These are phyloP conservation scores for Drosophila prolongata DNA, from an alignment of 2,888 invertebrate genomes.

Conservation along the genomic window DNA sequence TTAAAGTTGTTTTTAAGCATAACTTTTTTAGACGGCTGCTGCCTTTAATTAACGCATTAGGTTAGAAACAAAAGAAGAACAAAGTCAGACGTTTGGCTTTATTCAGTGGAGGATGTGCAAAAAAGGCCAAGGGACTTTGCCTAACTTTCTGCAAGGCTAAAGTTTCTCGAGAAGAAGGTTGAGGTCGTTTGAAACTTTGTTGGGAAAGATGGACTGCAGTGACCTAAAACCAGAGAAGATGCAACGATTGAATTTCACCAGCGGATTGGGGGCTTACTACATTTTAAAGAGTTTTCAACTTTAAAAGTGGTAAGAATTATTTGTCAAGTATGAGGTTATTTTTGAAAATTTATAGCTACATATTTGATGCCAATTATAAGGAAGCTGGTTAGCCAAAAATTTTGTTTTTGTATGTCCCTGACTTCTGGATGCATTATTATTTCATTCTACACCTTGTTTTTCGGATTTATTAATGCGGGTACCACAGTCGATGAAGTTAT, in stretches of 20 bases:
- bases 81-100: constrained; percentile 8
- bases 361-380: constrained; percentile 21
- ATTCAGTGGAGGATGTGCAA: constrained; percentile 32
- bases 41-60: constrained; percentile 56
- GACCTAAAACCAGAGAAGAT: constrained; percentile 13
- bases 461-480: constrained; percentile 31
- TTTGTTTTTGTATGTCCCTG: constrained; percentile 17
- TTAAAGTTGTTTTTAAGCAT: constrained; percentile 46
- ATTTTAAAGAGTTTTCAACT: background rate
- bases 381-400: constrained; percentile 9
- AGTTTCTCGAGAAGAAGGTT: constrained; percentile 9
- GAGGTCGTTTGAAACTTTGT: constrained; percentile 22
- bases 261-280: constrained; percentile 1
- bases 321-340: constrained; percentile 16
- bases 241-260: constrained; percentile 7
- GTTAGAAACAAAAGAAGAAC: constrained; percentile 7
- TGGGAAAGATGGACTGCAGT: constrained; percentile 6
- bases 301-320: constrained; percentile 12
- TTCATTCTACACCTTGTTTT: constrained; percentile 33
- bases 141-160: constrained; percentile 44
- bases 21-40: constrained; percentile 45
- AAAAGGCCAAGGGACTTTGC: constrained; percentile 39
- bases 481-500: constrained; percentile 20
- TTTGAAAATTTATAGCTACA: constrained; percentile 7
- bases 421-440: constrained; percentile 33